Base-by-base conservation (phyloP, 2,797 vertebrate species). In the Picus viridis region DNA sequence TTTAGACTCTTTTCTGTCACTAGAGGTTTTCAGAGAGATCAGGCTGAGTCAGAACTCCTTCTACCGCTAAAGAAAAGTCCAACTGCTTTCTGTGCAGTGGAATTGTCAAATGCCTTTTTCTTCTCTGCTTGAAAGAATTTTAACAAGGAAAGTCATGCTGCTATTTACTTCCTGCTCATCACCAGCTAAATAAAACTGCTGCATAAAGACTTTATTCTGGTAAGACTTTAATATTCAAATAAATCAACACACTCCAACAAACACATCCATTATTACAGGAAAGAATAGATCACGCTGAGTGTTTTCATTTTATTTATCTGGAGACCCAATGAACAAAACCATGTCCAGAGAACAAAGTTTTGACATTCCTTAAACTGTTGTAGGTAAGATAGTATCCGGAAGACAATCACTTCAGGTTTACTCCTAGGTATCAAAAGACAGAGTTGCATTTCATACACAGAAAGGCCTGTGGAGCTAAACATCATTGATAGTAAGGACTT, bases 81-180 rank as follows among this genome's bases (percentile, higher is more conserved):
- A 26, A 36, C 30, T 79, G 53, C 56, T 61, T 47, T 30, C 65
- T 17, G 7, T 54, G 16, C 63, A 57, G 9, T 26, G 67, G 67
- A 61, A 72, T 59, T 75, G 51, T 77, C 32, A 47, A 54, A 14
- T 56, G 4, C 23, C 34, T 29, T 10, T 78, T 90, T 81, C 71
- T 73, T 58, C 88, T 78, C 34, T 83, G 58, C 81, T 57, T 73
- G 34, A 90, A 93, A 90, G 14, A 12, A 69, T 94, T 91, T 39
- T 29, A 87, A 54, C 15, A 56, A 56, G 27, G 27, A 45, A 71
- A 73, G 36, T 59, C 47, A 67, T 76, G 32, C 41, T 32, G 24
- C 78, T 83, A 5, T 85, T 74, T 92, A 74, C 7, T 75, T 36
- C 43, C 75, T 64, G 30, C 57, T 94, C 58, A 79, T 90, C 32